Evolutionary conservation across 2,888 invertebrate genomes (phyloP).

Genomic region (Malthinus flaveolus): DNA sequence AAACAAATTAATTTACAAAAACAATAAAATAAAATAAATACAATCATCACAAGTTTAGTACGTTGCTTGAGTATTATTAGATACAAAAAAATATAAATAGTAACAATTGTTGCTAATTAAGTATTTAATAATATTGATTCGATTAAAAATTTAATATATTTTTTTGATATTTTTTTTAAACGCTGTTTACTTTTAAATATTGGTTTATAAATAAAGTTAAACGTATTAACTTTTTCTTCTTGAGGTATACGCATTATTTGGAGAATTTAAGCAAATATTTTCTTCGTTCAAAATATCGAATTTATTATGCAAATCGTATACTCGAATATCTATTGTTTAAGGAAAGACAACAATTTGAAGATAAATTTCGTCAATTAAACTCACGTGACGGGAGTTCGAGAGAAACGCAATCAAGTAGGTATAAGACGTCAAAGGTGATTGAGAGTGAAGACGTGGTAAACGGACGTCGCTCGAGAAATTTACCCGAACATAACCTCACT

Average conservation of each 20-base stretch:
- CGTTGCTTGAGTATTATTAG: too few relatives aligned
- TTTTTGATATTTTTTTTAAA: too few relatives aligned
- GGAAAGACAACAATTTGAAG: slow-evolving; percentile 36
- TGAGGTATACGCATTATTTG: slow-evolving; percentile 1
- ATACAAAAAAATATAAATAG: too few relatives aligned
- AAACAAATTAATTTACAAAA: slow-evolving; percentile 6
- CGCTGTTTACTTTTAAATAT: too few relatives aligned
- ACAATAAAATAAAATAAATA: slow-evolving; percentile 1
- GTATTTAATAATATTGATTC: too few relatives aligned
- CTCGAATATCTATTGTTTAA: slow-evolving; percentile 40
- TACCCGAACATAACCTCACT: too few relatives aligned
- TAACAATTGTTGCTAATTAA: too few relatives aligned
- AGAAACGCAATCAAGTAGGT: too few relatives aligned
- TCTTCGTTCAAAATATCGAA: slow-evolving; percentile 8
- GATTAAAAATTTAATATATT: too few relatives aligned
- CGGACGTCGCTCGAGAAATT: too few relatives aligned
- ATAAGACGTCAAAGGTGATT: background rate
- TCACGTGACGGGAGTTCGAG: background rate
- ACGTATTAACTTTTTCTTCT: slow-evolving; percentile 1
- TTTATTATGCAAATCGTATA: slow-evolving; percentile 44
- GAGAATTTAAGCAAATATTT: slow-evolving; percentile 8
- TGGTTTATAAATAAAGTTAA: background rate
- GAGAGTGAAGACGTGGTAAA: too few relatives aligned
- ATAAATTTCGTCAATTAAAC: slow-evolving; percentile 41
- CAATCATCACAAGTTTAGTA: too few relatives aligned